Base-by-base conservation (phyloP, 2,113 vertebrate genomes). In the Dromiciops gliroides region DNA sequence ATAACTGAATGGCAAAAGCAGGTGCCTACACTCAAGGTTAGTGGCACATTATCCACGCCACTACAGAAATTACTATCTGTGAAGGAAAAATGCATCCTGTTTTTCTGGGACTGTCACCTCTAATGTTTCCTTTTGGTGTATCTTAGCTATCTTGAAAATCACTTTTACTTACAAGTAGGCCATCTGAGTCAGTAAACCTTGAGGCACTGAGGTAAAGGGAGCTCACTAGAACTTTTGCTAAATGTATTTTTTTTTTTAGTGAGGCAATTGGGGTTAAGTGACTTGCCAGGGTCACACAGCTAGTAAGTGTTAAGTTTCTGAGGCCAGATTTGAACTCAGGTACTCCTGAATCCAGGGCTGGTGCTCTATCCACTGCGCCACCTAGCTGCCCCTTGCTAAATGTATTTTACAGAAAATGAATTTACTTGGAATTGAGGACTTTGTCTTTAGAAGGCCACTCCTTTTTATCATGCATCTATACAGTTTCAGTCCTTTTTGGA, bases 341-440 rank as follows among this genome's bases (percentile, higher is more conserved):
- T n/a, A n/a, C n/a, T n/a, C n/a, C n/a, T n/a, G n/a, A n/a, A n/a
- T n/a, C n/a, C n/a, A n/a, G n/a, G n/a, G n/a, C n/a, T n/a, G n/a
- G n/a, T n/a, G n/a, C n/a, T n/a, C n/a, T n/a, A n/a, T n/a, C n/a
- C n/a, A n/a, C n/a, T n/a, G n/a, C n/a, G n/a, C n/a, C n/a, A n/a
- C n/a, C n/a, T n/a, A n/a, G n/a, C n/a, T n/a, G n/a, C n/a, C n/a
- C n/a, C n/a, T n/a, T n/a, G n/a, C n/a, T n/a, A n/a, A n/a, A n/a
- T n/a, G n/a, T 96, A 49, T 92, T 93, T 96, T 93, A 89, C n/a
- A 37, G 92, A 95, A 96, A 52, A 93, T 56, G 48, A 90, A 92
- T 56, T 92, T 51, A 50, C 31, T 95, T 83, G 2, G 94, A 88
- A 51, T 95, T 92, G 48, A 96, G 94, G 93, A 44, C 16, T 26